Percentiles rank a stretch among this genome's conserved stretches.
These are phyloP conservation scores for Mus caroli DNA, from an alignment of 2,797 vertebrate genomes.

Conservation along the genomic window DNA sequence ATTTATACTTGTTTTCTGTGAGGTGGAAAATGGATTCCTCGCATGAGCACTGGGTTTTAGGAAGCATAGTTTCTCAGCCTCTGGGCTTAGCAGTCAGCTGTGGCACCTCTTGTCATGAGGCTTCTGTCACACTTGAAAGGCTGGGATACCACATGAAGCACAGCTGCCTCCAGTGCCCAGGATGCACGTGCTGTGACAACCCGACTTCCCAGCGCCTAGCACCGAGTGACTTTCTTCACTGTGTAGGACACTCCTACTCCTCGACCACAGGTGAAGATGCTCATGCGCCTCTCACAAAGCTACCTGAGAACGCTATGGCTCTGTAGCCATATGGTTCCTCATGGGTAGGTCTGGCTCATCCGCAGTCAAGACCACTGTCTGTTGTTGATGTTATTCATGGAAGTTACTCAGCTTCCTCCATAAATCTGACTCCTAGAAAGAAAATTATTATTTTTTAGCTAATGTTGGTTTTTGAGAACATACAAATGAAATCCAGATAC, in stretches of 20 bases:
- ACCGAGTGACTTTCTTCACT: neutral
- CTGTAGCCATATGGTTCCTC: no score
- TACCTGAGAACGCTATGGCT: neutral
- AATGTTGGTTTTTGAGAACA: neutral
- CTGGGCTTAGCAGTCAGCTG: neutral
- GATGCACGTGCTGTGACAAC: neutral
- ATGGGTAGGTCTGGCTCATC: neutral
- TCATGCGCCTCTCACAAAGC: no score
- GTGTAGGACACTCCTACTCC: neutral
- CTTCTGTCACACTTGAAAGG: neutral
- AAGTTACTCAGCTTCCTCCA: neutral
- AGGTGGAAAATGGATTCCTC: conserved; percentile 4
- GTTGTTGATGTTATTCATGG: neutral
- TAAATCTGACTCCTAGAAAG: neutral
- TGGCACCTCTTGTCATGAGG: neutral
- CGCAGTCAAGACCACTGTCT: neutral
- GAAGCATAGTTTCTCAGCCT: conserved; percentile 15
- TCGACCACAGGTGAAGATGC: neutral
- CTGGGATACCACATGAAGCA: neutral
- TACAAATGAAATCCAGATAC: neutral
- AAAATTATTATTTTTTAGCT: neutral
- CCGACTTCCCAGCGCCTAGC: neutral
- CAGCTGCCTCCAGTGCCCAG: neutral
- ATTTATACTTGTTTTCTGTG: neutral
- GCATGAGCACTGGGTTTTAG: neutral